A percentile compares a stretch with the other conserved stretches of the same genome.
These are phyloP conservation scores for Acrocephalus kingi DNA, from an alignment of 2,113 vertebrate species.

Conservation along the genomic window DNA sequence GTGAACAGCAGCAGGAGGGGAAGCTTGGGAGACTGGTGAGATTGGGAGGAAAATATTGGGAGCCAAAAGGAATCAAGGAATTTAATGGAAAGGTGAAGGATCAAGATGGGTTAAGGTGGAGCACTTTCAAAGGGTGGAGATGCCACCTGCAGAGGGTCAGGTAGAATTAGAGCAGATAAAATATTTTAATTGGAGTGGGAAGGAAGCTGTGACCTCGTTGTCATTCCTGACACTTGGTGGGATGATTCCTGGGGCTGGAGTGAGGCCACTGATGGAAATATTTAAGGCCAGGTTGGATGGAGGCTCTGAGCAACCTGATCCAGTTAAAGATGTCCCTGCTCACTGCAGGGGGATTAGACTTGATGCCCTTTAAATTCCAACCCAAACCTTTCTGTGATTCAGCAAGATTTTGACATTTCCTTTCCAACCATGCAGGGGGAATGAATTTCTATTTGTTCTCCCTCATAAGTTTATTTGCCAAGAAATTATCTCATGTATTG, in stretches of 20 bases:
- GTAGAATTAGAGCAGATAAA: background rate
- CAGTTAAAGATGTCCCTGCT: background rate
- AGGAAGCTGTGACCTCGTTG: background rate
- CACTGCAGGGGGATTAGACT: background rate
- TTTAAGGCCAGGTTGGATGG: background rate
- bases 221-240: background rate
- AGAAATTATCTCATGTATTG: background rate
- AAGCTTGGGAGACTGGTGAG: background rate
- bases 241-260: background rate
- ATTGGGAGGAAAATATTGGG: background rate
- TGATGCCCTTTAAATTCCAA: background rate
- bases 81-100: background rate
- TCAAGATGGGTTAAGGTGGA: background rate
- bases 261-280: background rate
- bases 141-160: background rate
- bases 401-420: background rate
- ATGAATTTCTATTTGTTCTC: background rate
- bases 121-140: background rate
- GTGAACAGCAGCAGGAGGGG: background rate
- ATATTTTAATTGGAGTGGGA: background rate
- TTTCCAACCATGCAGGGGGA: accelerated
- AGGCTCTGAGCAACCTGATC: background rate
- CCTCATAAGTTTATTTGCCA: background rate
- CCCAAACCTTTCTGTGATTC: background rate
- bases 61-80: background rate